phyloP scores from a whole-genome alignment of 2,888 invertebrate genomes.

The Pseudococcus longispinus region DNA sequence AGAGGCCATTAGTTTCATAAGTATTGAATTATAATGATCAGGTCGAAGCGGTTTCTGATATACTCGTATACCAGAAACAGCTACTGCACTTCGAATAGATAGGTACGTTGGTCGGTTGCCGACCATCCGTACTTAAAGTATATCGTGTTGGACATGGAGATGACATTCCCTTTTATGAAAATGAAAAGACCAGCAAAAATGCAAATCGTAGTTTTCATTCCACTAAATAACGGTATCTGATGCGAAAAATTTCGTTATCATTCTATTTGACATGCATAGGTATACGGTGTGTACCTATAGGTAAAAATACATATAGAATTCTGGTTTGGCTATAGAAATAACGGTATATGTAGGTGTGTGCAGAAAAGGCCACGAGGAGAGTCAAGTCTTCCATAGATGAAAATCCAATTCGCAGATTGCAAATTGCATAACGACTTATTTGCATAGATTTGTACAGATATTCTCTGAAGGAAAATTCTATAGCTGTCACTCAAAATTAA shows the following conservation, averaged over 20 bases:
- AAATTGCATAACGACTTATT: neutral
- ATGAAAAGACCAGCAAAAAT: neutral
- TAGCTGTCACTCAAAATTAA: no score
- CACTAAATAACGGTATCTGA: neutral
- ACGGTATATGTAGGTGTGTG: neutral
- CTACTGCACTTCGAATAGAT: neutral
- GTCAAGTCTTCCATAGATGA: neutral
- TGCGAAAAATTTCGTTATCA: conserved; percentile 3
- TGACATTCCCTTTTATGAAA: neutral
- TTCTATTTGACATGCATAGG: neutral
- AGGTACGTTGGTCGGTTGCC: neutral
- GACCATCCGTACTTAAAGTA: neutral
- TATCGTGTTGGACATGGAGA: neutral
- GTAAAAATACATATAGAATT: neutral
- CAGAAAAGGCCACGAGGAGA: neutral
- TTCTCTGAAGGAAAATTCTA: no score
- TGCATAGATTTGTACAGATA: neutral
- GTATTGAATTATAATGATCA: neutral
- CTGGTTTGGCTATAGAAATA: neutral
- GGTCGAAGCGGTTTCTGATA: neutral
- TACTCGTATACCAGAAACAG: neutral
- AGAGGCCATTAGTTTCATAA: neutral
- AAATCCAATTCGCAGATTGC: neutral
- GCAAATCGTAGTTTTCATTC: neutral
- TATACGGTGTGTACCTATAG: neutral